Evolutionary conservation across 2,888 invertebrate genomes (phyloP), one percentile per base, ranked within the genome.

Genomic region (Drosophila nr. fundita): DNA sequence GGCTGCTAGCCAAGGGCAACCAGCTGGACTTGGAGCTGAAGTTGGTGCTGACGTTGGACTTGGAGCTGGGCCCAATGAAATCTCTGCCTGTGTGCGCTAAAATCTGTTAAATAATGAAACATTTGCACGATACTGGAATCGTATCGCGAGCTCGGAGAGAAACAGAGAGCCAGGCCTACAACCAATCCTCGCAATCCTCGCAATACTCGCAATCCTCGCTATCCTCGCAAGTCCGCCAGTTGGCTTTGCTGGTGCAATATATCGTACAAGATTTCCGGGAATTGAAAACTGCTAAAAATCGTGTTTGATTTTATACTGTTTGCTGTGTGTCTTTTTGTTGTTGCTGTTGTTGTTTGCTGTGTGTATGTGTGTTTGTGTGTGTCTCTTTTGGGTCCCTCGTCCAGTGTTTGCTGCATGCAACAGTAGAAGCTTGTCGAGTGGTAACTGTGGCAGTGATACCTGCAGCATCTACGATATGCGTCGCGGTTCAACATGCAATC

Each of bases 401-500:
- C 29, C 29, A 32, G 32, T 34, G 45, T 45, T 52, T 53, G n/a
- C 38, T 78, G 79, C 79, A 82, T 81, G 80, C 80, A 81, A 81
- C 78, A 68, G 42, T 34, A 53, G 52, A 38, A 53, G 54, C 48
- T 55, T 54, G 52, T 29, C 57, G 40, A 57, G n/a, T 57, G 57
- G 61, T 52, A 49, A 58, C 63, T 65, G 72, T 38, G 30, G 30
- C 32, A 55, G 55, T 70, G 68, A 73, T 77, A 79, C 80, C 80
- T 78, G 73, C 58, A 83, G 86, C 83, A 87, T 83, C 88, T 87
- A 89, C 86, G 89, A 87, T 87, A 89, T 74, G 88, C 90, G 88
- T 85, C 89, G 78, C 78, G 89, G 75, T 82, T 87, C 81, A 89
- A 90, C 91, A 90, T 90, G 91, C 91, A 91, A 91, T 90, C 85